phyloP scores from a whole-genome alignment of 2,113 vertebrate species.

The Colaptes auratus region DNA sequence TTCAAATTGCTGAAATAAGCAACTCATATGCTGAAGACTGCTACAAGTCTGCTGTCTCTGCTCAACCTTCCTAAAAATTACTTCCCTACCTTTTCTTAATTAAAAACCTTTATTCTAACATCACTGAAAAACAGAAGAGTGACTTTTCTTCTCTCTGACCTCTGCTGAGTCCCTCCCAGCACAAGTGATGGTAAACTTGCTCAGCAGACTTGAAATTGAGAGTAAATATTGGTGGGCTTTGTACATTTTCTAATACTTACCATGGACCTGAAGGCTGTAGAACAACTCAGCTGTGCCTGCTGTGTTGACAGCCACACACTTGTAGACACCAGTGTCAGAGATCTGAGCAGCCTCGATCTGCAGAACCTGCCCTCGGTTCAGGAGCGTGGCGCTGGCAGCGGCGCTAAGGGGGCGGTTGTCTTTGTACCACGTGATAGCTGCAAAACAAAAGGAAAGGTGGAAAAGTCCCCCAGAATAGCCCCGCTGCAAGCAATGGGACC shows the following conservation, averaged over 20 bases:
- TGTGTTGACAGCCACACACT: slow-evolving; percentile 86
- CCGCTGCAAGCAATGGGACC: neutral
- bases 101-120: neutral
- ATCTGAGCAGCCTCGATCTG: slow-evolving; percentile 85
- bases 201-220: neutral
- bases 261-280: slow-evolving; percentile 88
- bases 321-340: slow-evolving; percentile 87
- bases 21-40: neutral
- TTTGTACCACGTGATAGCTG: slow-evolving; percentile 93
- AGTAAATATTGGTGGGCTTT: neutral
- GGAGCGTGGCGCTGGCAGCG: slow-evolving; percentile 72
- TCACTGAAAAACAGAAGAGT: neutral
- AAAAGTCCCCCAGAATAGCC: neutral
- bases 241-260: slow-evolving; percentile 72
- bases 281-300: slow-evolving; percentile 85
- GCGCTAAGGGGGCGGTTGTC: slow-evolving; percentile 80
- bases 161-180: neutral
- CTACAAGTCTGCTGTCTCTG: neutral
- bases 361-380: slow-evolving; percentile 82
- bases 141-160: neutral
- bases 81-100: neutral
- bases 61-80: neutral
- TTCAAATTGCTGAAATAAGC: neutral
- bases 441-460: neutral
- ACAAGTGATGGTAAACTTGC: neutral